These are phyloP conservation scores for Podarcis cretensis DNA, from an alignment of 2,113 vertebrate genomes.

Conservation along the genomic window DNA sequence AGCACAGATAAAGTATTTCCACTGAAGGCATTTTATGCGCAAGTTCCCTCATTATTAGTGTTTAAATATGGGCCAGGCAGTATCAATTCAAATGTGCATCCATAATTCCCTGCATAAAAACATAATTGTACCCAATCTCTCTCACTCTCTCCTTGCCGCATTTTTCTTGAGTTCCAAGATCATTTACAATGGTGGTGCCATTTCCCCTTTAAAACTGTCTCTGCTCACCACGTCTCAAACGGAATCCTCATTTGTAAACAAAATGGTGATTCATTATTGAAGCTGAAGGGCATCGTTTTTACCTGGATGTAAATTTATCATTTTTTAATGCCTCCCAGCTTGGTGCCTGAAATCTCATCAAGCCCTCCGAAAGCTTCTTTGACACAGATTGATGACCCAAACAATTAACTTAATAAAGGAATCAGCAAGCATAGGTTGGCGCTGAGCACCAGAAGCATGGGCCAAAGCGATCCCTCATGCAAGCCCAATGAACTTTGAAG, in stretches of 20 bases:
- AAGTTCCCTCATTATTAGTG: conserved; percentile 53
- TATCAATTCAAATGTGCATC: conserved; percentile 58
- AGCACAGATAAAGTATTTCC: conserved; percentile 35
- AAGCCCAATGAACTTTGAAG: conserved; percentile 37
- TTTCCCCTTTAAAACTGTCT: conserved; percentile 54
- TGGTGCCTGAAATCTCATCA: conserved; percentile 73
- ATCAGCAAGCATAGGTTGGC: conserved; percentile 54
- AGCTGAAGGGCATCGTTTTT: conserved; percentile 76
- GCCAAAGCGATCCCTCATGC: conserved; percentile 33
- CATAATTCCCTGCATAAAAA: conserved; percentile 62
- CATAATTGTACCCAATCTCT: conserved; percentile 53
- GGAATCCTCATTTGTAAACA: conserved; percentile 74
- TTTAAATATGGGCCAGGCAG: conserved; percentile 58
- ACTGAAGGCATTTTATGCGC: conserved; percentile 39
- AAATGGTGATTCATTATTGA: conserved; percentile 76
- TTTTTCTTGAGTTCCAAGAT: conserved; percentile 57
- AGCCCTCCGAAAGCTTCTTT: conserved; percentile 71
- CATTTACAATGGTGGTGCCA: conserved; percentile 60
- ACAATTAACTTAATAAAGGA: conserved; percentile 76
- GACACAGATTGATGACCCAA: conserved; percentile 74
- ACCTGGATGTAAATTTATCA: conserved; percentile 81
- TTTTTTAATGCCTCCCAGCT: conserved; percentile 77
- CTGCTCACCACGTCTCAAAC: conserved; percentile 42
- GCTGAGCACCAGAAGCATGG: conserved; percentile 4
- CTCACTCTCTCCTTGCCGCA: conserved; percentile 43